phyloP scores from a whole-genome alignment of 30 jellyfish, hydroid and myxozoan species.

The Mastigias papua region DNA sequence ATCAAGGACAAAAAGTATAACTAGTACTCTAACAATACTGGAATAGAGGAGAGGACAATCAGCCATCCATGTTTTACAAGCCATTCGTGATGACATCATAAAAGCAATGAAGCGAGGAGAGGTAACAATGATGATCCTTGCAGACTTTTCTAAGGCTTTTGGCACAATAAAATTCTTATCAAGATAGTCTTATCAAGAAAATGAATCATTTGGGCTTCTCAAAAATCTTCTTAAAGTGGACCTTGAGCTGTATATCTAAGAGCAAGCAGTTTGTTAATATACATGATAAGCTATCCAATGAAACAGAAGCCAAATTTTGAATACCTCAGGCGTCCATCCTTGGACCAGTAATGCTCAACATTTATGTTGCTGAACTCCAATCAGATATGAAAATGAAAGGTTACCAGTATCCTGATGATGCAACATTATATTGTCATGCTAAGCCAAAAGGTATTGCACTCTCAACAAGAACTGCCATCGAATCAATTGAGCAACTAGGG shows the following conservation, averaged over 20 bases:
- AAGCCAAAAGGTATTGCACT: too few species aligned
- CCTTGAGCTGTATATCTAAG: slow-evolving; percentile 37
- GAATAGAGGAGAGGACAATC: slow-evolving; percentile 71
- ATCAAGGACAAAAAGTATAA: too few species aligned
- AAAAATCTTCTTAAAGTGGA: slow-evolving; percentile 5
- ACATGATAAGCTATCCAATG: slow-evolving; percentile 30
- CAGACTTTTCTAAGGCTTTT: slow-evolving; percentile 66
- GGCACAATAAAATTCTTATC: slow-evolving; percentile 20
- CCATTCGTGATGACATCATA: slow-evolving; percentile 45
- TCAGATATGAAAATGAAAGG: slow-evolving; percentile 35
- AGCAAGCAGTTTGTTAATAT: slow-evolving; percentile 49
- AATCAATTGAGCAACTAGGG: too few species aligned
- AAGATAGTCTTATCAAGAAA: slow-evolving; percentile 30
- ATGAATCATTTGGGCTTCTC: slow-evolving; percentile 27
- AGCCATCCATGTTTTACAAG: slow-evolving; percentile 38
- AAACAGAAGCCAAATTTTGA: slow-evolving; percentile 34
- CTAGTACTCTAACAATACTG: too few species aligned
- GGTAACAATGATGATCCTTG: slow-evolving; percentile 61
- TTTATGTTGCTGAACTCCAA: slow-evolving; percentile 52
- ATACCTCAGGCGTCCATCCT: slow-evolving; percentile 77
- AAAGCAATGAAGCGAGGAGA: slow-evolving; percentile 60
- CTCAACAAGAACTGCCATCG: too few species aligned
- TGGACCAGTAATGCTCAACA: slow-evolving; percentile 71
- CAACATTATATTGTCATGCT: slow-evolving; percentile 13
- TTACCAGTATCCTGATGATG: slow-evolving; percentile 13